phyloP scores from a whole-genome alignment of 2,113 vertebrate genomes.

The Epinephelus lanceolatus region DNA sequence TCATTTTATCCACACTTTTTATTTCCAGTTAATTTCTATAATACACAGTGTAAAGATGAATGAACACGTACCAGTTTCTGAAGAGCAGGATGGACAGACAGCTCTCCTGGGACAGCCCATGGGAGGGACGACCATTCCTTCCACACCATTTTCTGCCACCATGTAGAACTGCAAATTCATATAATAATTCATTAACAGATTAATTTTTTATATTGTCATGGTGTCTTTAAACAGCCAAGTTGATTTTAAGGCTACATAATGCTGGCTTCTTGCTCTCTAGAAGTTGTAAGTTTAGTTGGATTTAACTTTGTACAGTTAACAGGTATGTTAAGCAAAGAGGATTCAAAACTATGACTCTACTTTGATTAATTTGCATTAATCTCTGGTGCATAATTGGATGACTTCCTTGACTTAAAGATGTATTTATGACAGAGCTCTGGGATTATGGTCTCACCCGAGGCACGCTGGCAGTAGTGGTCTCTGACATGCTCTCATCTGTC shows the following conservation, averaged over 20 bases:
- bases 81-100: constrained; percentile 75
- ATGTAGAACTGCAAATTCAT: constrained; percentile 81
- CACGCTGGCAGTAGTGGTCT: constrained; percentile 68
- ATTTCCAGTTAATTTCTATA: too few relatives aligned
- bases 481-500: constrained; percentile 67
- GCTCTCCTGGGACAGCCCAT: constrained; percentile 72
- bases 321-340: too few relatives aligned
- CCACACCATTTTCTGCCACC: constrained; percentile 75
- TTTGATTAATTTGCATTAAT: neutral
- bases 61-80: constrained; percentile 77
- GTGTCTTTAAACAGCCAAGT: neutral
- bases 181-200: neutral
- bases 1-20: too few relatives aligned
- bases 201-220: neutral
- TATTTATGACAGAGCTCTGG: neutral
- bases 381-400: neutral
- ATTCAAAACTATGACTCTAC: neutral
- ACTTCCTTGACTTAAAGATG: neutral
- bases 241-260: neutral
- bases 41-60: neutral
- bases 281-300: too few relatives aligned
- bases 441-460: constrained; percentile 82
- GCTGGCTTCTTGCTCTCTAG: neutral
- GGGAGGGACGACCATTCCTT: constrained; percentile 53
- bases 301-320: neutral